Evolutionary conservation across 2,797 vertebrate genomes (phyloP), one percentile per base, ranked within the genome.

Genomic region (Muscicapa striata): DNA sequence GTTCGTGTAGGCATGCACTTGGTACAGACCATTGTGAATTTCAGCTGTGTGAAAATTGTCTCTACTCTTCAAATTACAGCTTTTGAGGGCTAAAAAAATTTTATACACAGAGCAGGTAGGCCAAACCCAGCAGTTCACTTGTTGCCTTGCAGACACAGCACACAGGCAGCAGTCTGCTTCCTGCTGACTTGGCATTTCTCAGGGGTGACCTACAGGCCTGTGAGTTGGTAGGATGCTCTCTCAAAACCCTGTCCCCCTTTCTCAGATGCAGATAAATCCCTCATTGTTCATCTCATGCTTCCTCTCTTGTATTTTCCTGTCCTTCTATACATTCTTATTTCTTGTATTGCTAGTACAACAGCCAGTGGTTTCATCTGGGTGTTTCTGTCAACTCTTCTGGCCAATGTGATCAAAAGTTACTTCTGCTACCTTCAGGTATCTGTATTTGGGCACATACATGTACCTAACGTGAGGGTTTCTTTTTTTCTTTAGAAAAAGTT

Each of bases 151-250:
- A 74, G 64, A 41, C 23, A 7, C 15, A 20, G 54, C 46, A 68
- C 73, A 51, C 1, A 3, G 19, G 41, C 58, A 27, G 49, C 32
- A 5, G 12, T n/a, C n/a, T 68, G 51, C 79, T 85, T 51, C 66
- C n/a, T 80, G 46, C 87, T 5, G 6, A 48, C 34, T 49, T 0
- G 0, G 22, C 1, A 0, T 54, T 85, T 84, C 61, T 82, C 1
- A 1, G 21, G 46, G n/a, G 36, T 49, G 34, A 58, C 57, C 45
- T 11, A 5, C 3, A 5, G 38, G 58, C 73, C 74, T 57, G 15
- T 13, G 11, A 24, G 23, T 30, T 0, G 10, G 29, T 20, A 45
- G 72, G 69, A 66, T 24, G 30, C 48, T 84, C 49, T 75, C 48
- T 46, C 17, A 5, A 54, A 90, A 46, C 43, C 61, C 51, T 29